Conservation (phyloP, 2,797 vertebrate genomes). For the Pachyuromys duprasi region DNA sequence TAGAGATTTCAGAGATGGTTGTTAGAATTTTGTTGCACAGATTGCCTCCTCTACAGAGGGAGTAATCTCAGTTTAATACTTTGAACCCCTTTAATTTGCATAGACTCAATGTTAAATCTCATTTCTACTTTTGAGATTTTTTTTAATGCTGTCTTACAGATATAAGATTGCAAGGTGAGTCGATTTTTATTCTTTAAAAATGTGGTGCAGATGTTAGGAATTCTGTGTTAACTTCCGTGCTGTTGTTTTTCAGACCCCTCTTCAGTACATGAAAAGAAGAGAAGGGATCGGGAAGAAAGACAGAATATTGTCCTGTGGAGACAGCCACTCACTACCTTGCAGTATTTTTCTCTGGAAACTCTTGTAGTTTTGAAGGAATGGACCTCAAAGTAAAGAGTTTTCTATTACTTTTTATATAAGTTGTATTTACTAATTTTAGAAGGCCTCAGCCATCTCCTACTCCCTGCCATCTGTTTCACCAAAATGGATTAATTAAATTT, state of each 20-base stretch:
- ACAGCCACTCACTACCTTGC: conserved; percentile 94
- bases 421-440: conserved; percentile 54
- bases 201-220: not conserved
- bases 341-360: conserved; percentile 97
- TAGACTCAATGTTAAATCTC: not conserved
- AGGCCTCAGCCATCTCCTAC: conserved; percentile 8
- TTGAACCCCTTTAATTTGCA: not conserved
- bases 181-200: conserved; percentile 23
- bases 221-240: conserved; percentile 54
- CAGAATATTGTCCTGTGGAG: conserved; percentile 96
- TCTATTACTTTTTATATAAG: conserved; percentile 80
- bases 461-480: conserved; percentile 35
- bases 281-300: conserved; percentile 94
- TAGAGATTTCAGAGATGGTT: not conserved
- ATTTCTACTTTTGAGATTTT: conserved; percentile 12
- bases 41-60: not conserved
- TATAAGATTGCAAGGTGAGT: not conserved
- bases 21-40: not conserved
- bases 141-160: conserved; percentile 1
- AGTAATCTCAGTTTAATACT: not conserved
- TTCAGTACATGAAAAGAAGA: conserved; percentile 91
- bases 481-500: conserved; percentile 68
- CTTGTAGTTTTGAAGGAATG: conserved; percentile 96
- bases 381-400: conserved; percentile 94
- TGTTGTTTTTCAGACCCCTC: conserved; percentile 88